Evolutionary conservation across 1,140 invertebrate species (phyloP).

Genomic region (Zaprionus davidi): DNA sequence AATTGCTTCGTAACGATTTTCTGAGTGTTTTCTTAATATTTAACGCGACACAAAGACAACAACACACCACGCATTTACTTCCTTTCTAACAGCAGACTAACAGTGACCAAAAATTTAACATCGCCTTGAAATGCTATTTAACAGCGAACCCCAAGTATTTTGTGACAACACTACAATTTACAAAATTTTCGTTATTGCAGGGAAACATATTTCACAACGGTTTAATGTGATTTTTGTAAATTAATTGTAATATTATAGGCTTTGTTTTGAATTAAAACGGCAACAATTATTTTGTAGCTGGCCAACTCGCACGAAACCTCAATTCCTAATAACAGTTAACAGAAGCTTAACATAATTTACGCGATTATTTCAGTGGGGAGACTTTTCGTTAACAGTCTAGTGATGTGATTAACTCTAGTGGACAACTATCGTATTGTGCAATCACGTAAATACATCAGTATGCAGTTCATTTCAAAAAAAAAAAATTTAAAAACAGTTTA

Average conservation of each 20-base stretch:
- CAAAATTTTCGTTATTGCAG: not conserved
- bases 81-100: slow-evolving; percentile 21
- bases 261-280: not conserved
- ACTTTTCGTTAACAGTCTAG: not conserved
- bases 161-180: not conserved
- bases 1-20: slow-evolving; percentile 46
- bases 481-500: not conserved
- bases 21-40: slow-evolving; percentile 59
- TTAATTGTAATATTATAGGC: not conserved
- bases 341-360: not conserved
- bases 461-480: not conserved
- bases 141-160: slow-evolving; percentile 11
- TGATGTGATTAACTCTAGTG: not conserved
- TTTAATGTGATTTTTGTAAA: not conserved
- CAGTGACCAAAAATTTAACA: slow-evolving; percentile 26
- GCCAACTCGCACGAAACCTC: slow-evolving; percentile 12
- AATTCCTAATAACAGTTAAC: slow-evolving; percentile 11
- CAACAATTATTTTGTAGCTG: not conserved
- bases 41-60: slow-evolving; percentile 70
- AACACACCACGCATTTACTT: slow-evolving; percentile 42
- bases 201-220: not conserved
- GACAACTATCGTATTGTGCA: not conserved
- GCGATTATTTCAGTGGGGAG: not conserved
- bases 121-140: slow-evolving; percentile 25
- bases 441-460: not conserved